Base-by-base conservation (phyloP, 2,888 invertebrate species). In the Drosophila pegasa region DNA sequence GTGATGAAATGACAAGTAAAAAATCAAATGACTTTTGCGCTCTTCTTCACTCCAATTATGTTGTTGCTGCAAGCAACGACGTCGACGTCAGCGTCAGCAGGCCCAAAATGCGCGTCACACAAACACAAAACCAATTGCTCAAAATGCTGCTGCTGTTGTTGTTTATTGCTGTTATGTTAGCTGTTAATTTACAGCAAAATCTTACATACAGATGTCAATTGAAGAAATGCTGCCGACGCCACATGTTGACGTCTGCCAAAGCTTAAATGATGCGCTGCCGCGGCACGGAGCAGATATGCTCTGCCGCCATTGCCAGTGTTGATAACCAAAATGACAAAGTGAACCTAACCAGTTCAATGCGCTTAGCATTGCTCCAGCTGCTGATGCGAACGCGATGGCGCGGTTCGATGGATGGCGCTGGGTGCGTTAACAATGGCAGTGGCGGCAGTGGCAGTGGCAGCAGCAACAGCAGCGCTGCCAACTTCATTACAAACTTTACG, bases 321-420 rank as follows among this genome's bases (percentile, higher is more conserved):
- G 87, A 81, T 86, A 87, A 77, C 74, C 77, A 71, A 68, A 77
- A 64, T 68, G 71, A 55, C 56, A 66, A 78, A 84, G 66, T 59
- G 59, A 70, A 69, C 67, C 50, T 67, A 86, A 82, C 85, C 87
- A 87, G 87, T 87, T 82, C 78, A 81, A 82, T 85, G 82, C 76
- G 87, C 85, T 78, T 87, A 72, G 55, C 64, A 52, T 78, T 78
- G 63, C 71, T 83, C 71, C 75, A 69, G 57, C 51, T 27, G 48
- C 48, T 31, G 16, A 18, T 20, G 40, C 40, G 18, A 22, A 1
- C 7, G 40, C 20, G 18, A 5, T 5, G 8, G 8, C 7, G 29
- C 29, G 29, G 29, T 29, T 16, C 27, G 25, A 43, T 43, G 37
- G 25, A 43, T 43, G 37, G 31, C 18, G 62, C 18, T 50, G 22